Conservation (phyloP, 2,888 invertebrate species). For the Drosophila kambysellisi region DNA sequence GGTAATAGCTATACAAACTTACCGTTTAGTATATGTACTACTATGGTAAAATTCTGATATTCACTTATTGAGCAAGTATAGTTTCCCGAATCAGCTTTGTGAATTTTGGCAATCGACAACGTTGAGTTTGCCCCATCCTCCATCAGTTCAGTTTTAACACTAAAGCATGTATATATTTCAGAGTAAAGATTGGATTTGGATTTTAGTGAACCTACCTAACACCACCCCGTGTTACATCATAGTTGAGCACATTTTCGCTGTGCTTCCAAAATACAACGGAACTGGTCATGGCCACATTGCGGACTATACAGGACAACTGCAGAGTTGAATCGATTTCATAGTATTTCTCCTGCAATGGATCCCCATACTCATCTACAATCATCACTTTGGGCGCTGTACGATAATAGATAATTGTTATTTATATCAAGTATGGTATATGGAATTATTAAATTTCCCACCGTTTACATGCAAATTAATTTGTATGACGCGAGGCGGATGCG, state of each 20-base stretch:
- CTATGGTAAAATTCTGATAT: slow-evolving; percentile 86
- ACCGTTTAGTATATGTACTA: slow-evolving; percentile 87
- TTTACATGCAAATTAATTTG: slow-evolving; percentile 86
- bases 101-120: slow-evolving; percentile 86
- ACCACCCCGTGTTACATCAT: slow-evolving; percentile 86
- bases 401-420: not conserved
- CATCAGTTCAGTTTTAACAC: slow-evolving; percentile 86
- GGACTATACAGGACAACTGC: slow-evolving; percentile 86
- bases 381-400: slow-evolving; percentile 86
- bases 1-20: slow-evolving; percentile 50
- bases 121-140: slow-evolving; percentile 86
- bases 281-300: slow-evolving; percentile 86
- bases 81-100: slow-evolving; percentile 86
- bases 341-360: slow-evolving; percentile 86
- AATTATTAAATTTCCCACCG: slow-evolving; percentile 77
- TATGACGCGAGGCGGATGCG: slow-evolving; percentile 86
- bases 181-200: not conserved
- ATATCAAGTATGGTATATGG: not conserved
- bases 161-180: slow-evolving; percentile 54
- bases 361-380: slow-evolving; percentile 86
- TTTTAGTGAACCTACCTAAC: slow-evolving; percentile 84
- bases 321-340: slow-evolving; percentile 87
- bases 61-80: slow-evolving; percentile 86
- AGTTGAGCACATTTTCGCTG: slow-evolving; percentile 86
- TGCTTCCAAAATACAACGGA: slow-evolving; percentile 87